Evolutionary conservation across 1,140 invertebrate species (phyloP), one percentile per base, ranked within the genome.

Genomic region (Hylaeus volcanicus): DNA sequence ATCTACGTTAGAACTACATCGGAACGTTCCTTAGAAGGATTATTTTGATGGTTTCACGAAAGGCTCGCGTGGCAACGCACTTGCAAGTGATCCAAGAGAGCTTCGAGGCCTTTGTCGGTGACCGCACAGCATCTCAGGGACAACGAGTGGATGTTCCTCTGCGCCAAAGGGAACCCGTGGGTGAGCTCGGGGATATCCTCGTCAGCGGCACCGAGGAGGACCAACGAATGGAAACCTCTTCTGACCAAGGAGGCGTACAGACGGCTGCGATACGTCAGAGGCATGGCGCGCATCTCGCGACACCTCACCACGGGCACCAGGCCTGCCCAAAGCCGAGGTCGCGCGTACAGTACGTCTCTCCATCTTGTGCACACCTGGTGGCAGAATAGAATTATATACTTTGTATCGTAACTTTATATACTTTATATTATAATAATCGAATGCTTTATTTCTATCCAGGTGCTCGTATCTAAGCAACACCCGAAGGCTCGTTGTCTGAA

Each of bases 151-250:
- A 98, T 94, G 88, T 97, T 96, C 90, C 97, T 96, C 88, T 97
- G 96, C 64, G 96, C 97, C 68, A 96, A 92, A 6, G 97, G 96
- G 90, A 97, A 98, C 79, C 96, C 96, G 89, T 96, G 96, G 63
- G 97, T 96, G 85, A 99, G 95, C 91, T 98, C 97, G 60, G 96
- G 94, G 58, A 98, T 96, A 93, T 99, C 98, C 88, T 97, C 97
- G 91, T 99, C 98, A 11, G 95, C 96, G 45, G 98, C 97, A 6
- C 97, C 97, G 70, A 98, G 94, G 60, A 98, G 94, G 64, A 96
- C 96, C 2, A 99, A 93, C 1, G 96, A 96, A 87, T 98, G 97
- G 90, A 99, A 98, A 45, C 97, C 97, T 83, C 98, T 94, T 82
- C 96, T 94, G 65, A 98, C 95, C 73, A 99, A 94, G 74, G 97